Evolutionary conservation across 2,797 vertebrate species (phyloP).

Genomic region (Notolepis coatsorum): DNA sequence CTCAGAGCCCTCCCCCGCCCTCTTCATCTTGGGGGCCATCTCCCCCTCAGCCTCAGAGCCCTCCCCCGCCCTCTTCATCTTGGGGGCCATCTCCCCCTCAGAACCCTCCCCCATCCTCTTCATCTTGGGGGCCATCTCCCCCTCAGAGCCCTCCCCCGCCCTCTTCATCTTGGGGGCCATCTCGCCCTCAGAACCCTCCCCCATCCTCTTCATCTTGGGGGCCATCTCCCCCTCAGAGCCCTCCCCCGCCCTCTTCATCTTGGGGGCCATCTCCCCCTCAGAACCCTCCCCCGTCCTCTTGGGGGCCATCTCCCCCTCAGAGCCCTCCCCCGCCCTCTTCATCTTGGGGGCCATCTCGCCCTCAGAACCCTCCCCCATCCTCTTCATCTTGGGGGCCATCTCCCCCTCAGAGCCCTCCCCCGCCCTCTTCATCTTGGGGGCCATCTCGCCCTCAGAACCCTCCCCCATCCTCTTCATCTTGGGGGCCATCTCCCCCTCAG

Average conservation of each 20-base stretch:
- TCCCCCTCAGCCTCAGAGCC: too few species aligned
- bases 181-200: too few species aligned
- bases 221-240: conserved; percentile 50
- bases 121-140: conserved; percentile 64
- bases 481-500: conserved; percentile 45
- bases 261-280: conserved; percentile 60
- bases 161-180: conserved; percentile 67
- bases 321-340: conserved; percentile 55
- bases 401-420: conserved; percentile 46
- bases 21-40: conserved; percentile 67
- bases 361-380: conserved; percentile 49
- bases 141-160: conserved; percentile 45
- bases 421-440: conserved; percentile 66
- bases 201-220: conserved; percentile 65
- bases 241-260: conserved; percentile 63
- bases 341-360: conserved; percentile 67
- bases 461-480: conserved; percentile 67
- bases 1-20: conserved; percentile 46
- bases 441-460: too few species aligned
- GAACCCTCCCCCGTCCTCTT: conserved; percentile 72
- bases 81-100: conserved; percentile 60
- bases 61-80: conserved; percentile 63
- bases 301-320: conserved; percentile 45
- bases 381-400: conserved; percentile 67
- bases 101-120: conserved; percentile 58